Conservation (phyloP, 2,113 vertebrate genomes). For the Clarias batrachus region DNA sequence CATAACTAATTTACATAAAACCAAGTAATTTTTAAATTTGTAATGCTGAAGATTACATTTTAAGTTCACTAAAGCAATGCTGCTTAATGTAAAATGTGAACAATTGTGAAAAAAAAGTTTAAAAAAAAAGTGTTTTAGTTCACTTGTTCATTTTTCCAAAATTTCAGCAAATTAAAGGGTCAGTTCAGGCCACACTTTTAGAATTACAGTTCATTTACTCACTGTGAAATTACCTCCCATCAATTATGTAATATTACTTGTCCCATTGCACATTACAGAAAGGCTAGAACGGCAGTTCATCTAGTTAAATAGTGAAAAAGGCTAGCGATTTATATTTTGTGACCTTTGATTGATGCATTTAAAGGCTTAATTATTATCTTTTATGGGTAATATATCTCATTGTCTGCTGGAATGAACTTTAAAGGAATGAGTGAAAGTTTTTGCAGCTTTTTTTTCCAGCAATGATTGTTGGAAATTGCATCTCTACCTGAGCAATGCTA, state of each 20-base stretch:
- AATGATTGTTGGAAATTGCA: background rate
- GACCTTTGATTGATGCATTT: conserved; percentile 14
- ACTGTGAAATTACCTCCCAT: background rate
- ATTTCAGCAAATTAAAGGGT: background rate
- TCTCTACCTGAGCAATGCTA: background rate
- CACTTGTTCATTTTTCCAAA: background rate
- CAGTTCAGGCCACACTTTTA: background rate
- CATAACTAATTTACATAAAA: background rate
- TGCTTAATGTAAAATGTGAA: background rate
- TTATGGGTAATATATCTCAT: conserved; percentile 3
- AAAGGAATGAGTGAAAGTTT: background rate
- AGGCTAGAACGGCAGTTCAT: background rate
- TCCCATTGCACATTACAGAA: background rate
- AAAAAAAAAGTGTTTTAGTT: background rate
- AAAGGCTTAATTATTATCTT: conserved; percentile 8
- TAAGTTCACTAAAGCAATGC: background rate
- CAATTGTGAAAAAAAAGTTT: too few species aligned
- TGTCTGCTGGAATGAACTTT: background rate
- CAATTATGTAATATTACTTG: conserved; percentile 19
- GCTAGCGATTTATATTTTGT: background rate
- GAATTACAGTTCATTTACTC: background rate
- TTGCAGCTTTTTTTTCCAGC: background rate
- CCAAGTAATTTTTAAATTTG: too few species aligned
- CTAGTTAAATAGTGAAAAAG: conserved; percentile 6
- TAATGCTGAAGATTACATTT: background rate